Conservation (phyloP, 2,888 invertebrate genomes). For the Selenia dentaria region DNA sequence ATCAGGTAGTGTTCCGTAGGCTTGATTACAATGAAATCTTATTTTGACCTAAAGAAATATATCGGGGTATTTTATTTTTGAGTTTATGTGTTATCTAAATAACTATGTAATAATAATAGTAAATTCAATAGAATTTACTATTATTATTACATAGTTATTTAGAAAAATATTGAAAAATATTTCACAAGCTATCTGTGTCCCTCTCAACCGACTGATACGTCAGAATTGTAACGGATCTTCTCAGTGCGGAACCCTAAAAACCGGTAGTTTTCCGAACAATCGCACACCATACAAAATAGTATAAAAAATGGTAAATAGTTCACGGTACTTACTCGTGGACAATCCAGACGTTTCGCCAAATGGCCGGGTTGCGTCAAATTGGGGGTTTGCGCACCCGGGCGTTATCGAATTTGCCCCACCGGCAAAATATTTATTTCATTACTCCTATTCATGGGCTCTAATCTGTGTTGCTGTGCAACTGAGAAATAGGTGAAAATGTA, state of each 20-base stretch:
- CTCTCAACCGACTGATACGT: too few relatives aligned
- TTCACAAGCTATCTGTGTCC: too few relatives aligned
- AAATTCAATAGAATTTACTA: too few relatives aligned
- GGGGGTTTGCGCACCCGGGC: slow-evolving; percentile 73
- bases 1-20: too few relatives aligned
- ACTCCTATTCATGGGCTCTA: slow-evolving; percentile 81
- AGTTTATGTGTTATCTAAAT: too few relatives aligned
- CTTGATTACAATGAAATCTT: too few relatives aligned
- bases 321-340: slow-evolving; percentile 70
- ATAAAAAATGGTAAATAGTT: slow-evolving; percentile 18
- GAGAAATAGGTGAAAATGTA: not conserved
- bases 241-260: not conserved
- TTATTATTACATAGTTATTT: too few relatives aligned
- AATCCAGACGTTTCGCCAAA: slow-evolving; percentile 72
- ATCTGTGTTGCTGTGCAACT: slow-evolving; percentile 67
- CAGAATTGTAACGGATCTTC: too few relatives aligned
- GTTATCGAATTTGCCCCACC: slow-evolving; percentile 77
- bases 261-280: slow-evolving; percentile 75
- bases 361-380: slow-evolving; percentile 67
- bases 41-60: too few relatives aligned
- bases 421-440: slow-evolving; percentile 85
- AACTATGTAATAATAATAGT: too few relatives aligned
- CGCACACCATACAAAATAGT: slow-evolving; percentile 51
- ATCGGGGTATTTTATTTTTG: too few relatives aligned
- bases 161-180: too few relatives aligned